Conservation (phyloP, 2,888 invertebrate genomes). For the Nemapogon koenigi region DNA sequence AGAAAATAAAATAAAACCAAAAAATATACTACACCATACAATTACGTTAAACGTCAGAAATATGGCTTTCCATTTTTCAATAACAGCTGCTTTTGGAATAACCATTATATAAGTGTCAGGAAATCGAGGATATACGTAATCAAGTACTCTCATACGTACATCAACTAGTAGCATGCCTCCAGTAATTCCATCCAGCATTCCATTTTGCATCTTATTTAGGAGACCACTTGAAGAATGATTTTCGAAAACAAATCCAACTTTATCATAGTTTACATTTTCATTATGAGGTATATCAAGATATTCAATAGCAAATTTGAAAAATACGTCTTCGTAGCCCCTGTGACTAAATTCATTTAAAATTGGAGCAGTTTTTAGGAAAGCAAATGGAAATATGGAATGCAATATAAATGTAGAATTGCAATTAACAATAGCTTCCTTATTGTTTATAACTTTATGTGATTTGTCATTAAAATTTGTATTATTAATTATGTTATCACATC, state of each 20-base stretch:
- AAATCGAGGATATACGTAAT: conserved; percentile 6
- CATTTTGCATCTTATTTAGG: not conserved
- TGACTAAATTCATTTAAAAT: conserved; percentile 1
- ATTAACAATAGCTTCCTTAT: not conserved
- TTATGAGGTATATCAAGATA: conserved; percentile 2
- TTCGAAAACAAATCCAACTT: conserved; percentile 6
- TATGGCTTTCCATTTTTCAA: conserved; percentile 9
- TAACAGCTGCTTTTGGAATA: conserved; percentile 5
- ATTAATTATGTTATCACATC: not conserved
- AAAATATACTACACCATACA: conserved; percentile 2
- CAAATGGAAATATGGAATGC: conserved; percentile 2
- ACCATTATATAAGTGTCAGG: conserved; percentile 3
- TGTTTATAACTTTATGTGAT: not conserved
- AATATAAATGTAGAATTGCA: conserved; percentile 2
- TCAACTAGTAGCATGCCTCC: conserved; percentile 4
- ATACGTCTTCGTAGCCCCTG: conserved; percentile 1
- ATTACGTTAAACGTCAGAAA: conserved; percentile 3
- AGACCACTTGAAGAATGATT: conserved; percentile 4
- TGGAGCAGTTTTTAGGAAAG: conserved; percentile 2
- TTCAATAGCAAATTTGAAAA: conserved; percentile 1
- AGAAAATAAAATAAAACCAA: conserved; percentile 1
- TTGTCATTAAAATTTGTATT: not conserved
- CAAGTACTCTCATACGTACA: conserved; percentile 2
- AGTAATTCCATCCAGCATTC: conserved; percentile 5
- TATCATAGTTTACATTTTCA: not conserved